phyloP scores from a whole-genome alignment of 2,113 vertebrate genomes.

The Reinhardtius hippoglossoides region DNA sequence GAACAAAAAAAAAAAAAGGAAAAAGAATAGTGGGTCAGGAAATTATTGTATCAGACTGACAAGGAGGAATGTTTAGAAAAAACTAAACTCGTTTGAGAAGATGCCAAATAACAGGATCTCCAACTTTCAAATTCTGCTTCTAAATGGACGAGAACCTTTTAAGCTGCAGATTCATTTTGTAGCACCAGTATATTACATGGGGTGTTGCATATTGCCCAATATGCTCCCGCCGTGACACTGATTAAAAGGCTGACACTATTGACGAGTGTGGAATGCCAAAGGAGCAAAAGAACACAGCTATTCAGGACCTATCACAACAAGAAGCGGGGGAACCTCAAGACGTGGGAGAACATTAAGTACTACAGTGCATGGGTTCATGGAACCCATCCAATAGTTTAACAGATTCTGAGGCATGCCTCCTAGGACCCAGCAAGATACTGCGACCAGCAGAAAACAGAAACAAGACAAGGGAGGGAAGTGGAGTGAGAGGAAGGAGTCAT shows the following conservation, averaged over 20 bases:
- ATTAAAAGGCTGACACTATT: constrained; percentile 27
- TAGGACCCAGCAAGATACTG: constrained; percentile 52
- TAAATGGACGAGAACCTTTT: background rate
- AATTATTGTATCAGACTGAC: constrained; percentile 28
- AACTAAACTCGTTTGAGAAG: constrained; percentile 12
- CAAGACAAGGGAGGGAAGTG: constrained; percentile 36
- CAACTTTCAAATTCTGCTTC: constrained; percentile 20
- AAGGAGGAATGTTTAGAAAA: constrained; percentile 57
- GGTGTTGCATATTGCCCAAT: constrained; percentile 32
- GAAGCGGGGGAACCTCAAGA: constrained; percentile 10
- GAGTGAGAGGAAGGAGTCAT: constrained; percentile 44
- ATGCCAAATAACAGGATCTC: constrained; percentile 1
- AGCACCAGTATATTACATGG: constrained; percentile 70
- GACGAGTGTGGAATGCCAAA: constrained; percentile 51
- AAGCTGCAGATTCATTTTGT: constrained; percentile 32
- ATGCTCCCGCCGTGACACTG: constrained; percentile 39
- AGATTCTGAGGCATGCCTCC: constrained; percentile 50
- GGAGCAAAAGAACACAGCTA: constrained; percentile 33
- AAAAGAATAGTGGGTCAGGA: constrained; percentile 24
- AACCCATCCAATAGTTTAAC: constrained; percentile 45
- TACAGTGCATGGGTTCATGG: constrained; percentile 52
- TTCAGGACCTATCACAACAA: constrained; percentile 13
- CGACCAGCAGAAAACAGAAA: constrained; percentile 60
- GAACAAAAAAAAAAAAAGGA: constrained; percentile 42
- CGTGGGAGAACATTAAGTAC: constrained; percentile 16